Conservation (phyloP, 2,888 invertebrate genomes). For the Siphlonurus alternatus region DNA sequence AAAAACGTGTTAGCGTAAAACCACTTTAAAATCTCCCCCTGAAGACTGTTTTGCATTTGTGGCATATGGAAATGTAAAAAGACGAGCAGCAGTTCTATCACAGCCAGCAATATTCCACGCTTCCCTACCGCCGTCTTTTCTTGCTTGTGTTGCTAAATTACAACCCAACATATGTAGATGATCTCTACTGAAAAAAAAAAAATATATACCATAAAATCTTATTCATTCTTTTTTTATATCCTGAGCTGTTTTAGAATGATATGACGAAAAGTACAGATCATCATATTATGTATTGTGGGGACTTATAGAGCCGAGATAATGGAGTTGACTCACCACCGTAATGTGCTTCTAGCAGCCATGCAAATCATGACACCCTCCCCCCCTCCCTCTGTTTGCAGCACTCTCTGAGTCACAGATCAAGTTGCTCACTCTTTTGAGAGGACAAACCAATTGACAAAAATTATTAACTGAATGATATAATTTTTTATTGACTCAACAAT, state of each 20-base stretch:
- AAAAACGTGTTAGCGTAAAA: not conserved
- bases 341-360: not conserved
- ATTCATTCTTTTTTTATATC: not conserved
- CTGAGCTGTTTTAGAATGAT: not conserved
- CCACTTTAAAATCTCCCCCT: not conserved
- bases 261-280: not conserved
- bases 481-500: not conserved
- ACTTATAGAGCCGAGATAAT: not conserved
- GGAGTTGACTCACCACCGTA: not conserved
- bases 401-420: not conserved
- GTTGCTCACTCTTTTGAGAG: not conserved
- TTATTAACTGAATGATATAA: not conserved
- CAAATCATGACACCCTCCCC: not conserved
- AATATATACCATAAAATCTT: not conserved
- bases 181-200: not conserved
- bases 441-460: not conserved
- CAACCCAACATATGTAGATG: not conserved
- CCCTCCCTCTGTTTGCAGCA: not conserved
- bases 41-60: not conserved
- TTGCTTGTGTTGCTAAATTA: not conserved
- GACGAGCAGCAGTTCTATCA: not conserved
- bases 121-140: not conserved
- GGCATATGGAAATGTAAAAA: not conserved
- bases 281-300: not conserved
- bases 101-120: not conserved